Conservation (phyloP, 2,797 vertebrate genomes). For the Salarias fasciatus region DNA sequence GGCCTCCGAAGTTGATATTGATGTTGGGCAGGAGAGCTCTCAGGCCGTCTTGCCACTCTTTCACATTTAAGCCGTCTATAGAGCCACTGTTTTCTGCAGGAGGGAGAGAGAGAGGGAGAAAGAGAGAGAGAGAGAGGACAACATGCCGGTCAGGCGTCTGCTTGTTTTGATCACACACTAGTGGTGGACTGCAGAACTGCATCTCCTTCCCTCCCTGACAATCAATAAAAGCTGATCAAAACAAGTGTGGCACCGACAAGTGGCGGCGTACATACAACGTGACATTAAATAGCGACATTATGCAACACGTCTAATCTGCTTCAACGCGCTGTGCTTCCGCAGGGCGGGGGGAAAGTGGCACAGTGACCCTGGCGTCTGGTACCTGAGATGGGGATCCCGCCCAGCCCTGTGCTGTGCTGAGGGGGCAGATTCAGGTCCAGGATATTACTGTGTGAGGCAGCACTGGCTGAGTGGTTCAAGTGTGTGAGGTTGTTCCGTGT, state of each 20-base stretch:
- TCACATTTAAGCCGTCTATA: slow-evolving; percentile 98
- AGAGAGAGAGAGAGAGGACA: too few species aligned
- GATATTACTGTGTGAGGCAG: slow-evolving; percentile 98
- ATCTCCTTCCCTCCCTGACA: slow-evolving; percentile 18
- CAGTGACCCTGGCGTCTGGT: slow-evolving; percentile 41
- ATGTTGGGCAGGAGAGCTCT: slow-evolving; percentile 99
- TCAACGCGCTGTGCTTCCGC: slow-evolving; percentile 17
- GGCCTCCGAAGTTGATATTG: slow-evolving; percentile 99
- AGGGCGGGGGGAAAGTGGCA: slow-evolving; percentile 27
- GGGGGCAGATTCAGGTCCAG: slow-evolving; percentile 96
- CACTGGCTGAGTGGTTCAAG: slow-evolving; percentile 97
- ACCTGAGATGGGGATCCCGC: slow-evolving; percentile 99
- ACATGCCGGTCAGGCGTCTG: slow-evolving; percentile 26
- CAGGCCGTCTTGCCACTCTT: slow-evolving; percentile 99
- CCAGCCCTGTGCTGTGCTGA: slow-evolving; percentile 97
- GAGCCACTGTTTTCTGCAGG: slow-evolving; percentile 95
- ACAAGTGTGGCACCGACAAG: slow-evolving; percentile 4
- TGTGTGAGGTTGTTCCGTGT: slow-evolving; percentile 96
- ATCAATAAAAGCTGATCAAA: slow-evolving; percentile 49
- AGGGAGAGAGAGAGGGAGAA: too few species aligned
- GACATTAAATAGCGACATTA: slow-evolving; percentile 29
- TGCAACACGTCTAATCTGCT: slow-evolving; percentile 18
- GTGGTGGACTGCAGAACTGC: slow-evolving; percentile 51
- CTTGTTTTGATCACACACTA: slow-evolving; percentile 42
- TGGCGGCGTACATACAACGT: slow-evolving; percentile 8